phyloP scores from a whole-genome alignment of 2,888 invertebrate genomes.

The Darwinula stevensoni region DNA sequence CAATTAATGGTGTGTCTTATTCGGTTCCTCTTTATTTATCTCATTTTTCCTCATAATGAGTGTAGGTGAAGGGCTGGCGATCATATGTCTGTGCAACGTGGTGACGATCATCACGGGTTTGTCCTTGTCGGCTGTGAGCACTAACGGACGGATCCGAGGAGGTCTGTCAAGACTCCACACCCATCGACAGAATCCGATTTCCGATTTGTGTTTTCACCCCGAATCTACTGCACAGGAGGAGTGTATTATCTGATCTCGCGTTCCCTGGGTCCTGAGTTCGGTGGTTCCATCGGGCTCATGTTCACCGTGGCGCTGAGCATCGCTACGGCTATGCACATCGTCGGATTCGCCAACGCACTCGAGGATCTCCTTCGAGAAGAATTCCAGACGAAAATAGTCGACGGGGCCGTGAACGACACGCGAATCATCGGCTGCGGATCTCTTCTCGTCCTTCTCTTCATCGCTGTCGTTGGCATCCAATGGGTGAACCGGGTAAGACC shows the following conservation, averaged over 20 bases:
- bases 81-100: slow-evolving; percentile 47
- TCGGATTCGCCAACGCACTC: slow-evolving; percentile 20
- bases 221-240: slow-evolving; percentile 35
- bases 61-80: slow-evolving; percentile 28
- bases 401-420: slow-evolving; percentile 31
- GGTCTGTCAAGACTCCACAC: too few species aligned
- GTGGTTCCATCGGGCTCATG: slow-evolving; percentile 28
- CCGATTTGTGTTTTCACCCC: slow-evolving; percentile 2
- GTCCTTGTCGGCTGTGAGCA: slow-evolving; percentile 93
- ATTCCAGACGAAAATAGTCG: slow-evolving; percentile 27
- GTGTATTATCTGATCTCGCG: slow-evolving; percentile 96
- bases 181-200: too few species aligned
- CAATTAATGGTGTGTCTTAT: not conserved
- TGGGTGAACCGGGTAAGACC: slow-evolving; percentile 68
- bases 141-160: slow-evolving; percentile 90
- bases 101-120: slow-evolving; percentile 74
- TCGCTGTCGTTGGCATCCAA: slow-evolving; percentile 82
- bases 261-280: slow-evolving; percentile 87
- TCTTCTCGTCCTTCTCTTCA: slow-evolving; percentile 43
- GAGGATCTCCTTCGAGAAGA: slow-evolving; percentile 11
- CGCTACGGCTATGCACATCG: slow-evolving; percentile 26
- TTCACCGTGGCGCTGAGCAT: slow-evolving; percentile 29
- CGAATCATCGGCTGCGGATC: slow-evolving; percentile 60
- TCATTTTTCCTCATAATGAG: not conserved
- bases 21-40: not conserved